Percentiles rank a stretch among this genome's conserved stretches.
These are phyloP conservation scores for Crocodylus rhombifer DNA, from an alignment of 2,797 vertebrate species.

Conservation along the genomic window DNA sequence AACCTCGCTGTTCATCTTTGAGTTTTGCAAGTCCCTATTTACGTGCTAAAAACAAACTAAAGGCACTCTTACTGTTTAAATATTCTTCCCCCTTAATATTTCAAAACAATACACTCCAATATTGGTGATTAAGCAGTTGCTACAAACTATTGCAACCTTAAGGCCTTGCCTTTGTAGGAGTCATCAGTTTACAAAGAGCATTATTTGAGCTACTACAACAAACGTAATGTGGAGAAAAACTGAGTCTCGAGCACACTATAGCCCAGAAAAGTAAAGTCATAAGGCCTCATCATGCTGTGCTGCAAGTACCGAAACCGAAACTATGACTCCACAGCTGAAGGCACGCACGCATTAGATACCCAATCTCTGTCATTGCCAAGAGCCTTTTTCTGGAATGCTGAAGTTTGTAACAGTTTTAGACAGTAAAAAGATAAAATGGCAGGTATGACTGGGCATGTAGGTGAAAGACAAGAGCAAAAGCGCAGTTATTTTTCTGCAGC, in stretches of 20 bases:
- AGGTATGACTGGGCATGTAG: constrained; percentile 19
- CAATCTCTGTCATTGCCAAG: background rate
- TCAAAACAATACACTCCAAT: background rate
- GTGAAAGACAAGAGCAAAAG: background rate
- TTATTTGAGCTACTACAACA: background rate
- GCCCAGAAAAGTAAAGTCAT: background rate
- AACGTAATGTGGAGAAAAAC: background rate
- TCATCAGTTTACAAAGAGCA: background rate
- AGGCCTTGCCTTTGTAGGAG: background rate
- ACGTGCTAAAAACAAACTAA: background rate
- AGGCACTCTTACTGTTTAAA: background rate
- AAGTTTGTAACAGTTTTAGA: background rate
- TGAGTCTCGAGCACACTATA: background rate
- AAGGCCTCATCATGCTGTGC: background rate
- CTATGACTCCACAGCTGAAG: background rate
- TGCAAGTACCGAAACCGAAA: background rate
- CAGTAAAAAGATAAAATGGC: background rate
- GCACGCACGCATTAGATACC: no score
- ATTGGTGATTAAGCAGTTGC: background rate
- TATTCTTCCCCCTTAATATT: background rate
- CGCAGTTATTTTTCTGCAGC: constrained; percentile 9
- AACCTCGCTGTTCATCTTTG: background rate
- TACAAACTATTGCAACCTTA: background rate
- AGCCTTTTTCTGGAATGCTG: background rate
- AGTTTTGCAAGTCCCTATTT: background rate